Evolutionary conservation across 2,113 vertebrate species (phyloP).

Genomic region (Cavia porcellus): DNA sequence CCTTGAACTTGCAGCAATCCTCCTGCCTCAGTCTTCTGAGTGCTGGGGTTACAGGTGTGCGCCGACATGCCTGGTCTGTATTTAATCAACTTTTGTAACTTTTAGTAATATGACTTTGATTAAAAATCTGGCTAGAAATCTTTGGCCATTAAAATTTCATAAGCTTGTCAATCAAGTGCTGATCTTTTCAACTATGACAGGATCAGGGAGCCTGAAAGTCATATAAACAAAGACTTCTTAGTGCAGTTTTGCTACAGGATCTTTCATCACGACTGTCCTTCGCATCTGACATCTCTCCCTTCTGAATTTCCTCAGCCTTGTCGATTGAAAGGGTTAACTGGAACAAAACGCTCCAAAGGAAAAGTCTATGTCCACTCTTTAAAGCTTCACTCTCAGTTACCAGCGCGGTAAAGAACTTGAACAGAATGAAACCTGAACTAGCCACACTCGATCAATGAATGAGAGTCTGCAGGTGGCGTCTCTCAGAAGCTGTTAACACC

Average conservation of each 20-base stretch:
- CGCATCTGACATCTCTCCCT: background rate
- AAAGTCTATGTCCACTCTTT: background rate
- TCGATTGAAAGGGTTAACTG: background rate
- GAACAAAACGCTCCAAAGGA: background rate
- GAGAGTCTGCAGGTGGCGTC: background rate
- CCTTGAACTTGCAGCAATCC: background rate
- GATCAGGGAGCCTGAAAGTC: background rate
- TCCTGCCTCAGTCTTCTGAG: background rate
- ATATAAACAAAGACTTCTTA: background rate
- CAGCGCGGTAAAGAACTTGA: background rate
- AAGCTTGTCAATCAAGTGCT: background rate
- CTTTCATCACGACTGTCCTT: background rate
- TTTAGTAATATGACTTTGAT: constrained; percentile 61
- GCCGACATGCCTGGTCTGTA: background rate
- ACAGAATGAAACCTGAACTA: background rate
- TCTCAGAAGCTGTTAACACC: background rate
- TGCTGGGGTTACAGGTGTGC: background rate
- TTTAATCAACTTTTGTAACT: background rate
- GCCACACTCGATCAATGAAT: background rate
- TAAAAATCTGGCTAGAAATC: background rate
- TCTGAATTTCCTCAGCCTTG: background rate
- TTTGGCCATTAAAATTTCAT: background rate
- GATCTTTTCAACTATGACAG: background rate
- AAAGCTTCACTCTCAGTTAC: background rate
- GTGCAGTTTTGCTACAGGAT: background rate